Evolutionary conservation across 1,140 invertebrate genomes (phyloP).

Genomic region (Hylaeus volcanicus): DNA sequence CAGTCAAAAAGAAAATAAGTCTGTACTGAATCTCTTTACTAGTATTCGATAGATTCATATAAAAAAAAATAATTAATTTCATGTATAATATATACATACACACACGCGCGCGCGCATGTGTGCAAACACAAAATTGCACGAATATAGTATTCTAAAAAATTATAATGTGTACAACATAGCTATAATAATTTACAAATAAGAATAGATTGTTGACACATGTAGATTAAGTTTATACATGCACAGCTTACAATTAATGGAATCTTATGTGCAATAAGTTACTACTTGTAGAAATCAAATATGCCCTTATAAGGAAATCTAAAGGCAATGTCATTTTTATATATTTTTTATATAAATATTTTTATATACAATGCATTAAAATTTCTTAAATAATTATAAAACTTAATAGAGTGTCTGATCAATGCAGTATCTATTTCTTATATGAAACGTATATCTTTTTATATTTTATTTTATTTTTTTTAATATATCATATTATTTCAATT

Average conservation of each 20-base stretch:
- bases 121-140: conserved; percentile 1
- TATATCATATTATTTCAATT: conserved; percentile 17
- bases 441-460: conserved; percentile 14
- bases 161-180: conserved; percentile 43
- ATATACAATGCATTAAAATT: conserved; percentile 31
- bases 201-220: conserved; percentile 30
- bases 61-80: conserved; percentile 26
- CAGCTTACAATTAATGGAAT: conserved; percentile 60
- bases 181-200: conserved; percentile 44
- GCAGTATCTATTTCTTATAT: not conserved
- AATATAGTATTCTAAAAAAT: conserved; percentile 41
- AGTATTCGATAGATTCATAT: conserved; percentile 86
- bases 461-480: conserved; percentile 17
- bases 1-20: conserved; percentile 97
- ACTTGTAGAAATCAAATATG: conserved; percentile 35
- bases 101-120: too few species aligned
- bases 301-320: conserved; percentile 32
- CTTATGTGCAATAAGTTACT: conserved; percentile 70
- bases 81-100: conserved; percentile 47
- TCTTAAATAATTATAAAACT: conserved; percentile 6
- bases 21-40: conserved; percentile 97
- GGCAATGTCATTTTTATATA: conserved; percentile 51
- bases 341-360: conserved; percentile 56
- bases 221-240: conserved; percentile 56
- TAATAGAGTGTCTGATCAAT: conserved; percentile 11